Conservation (phyloP, 2,113 vertebrate species). For the Tachysurus vachellii region DNA sequence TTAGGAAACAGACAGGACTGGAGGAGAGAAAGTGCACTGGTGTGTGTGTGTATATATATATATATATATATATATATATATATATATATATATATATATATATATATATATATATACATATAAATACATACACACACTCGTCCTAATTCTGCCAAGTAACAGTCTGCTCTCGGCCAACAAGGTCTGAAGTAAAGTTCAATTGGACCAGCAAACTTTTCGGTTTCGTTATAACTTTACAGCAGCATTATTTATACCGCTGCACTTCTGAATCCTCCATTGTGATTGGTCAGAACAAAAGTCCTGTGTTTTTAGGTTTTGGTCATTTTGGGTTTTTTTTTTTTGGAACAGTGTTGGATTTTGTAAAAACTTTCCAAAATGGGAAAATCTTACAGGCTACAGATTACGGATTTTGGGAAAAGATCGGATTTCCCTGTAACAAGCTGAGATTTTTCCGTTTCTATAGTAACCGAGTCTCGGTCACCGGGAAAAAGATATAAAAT, state of each 20-base stretch:
- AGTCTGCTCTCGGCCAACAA: background rate
- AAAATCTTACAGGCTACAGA: too few species aligned
- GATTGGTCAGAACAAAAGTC: background rate
- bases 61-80: too few species aligned
- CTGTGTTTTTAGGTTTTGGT: too few species aligned
- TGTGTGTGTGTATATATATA: too few species aligned
- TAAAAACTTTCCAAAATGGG: too few species aligned
- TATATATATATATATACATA: background rate
- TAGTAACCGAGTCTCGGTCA: background rate
- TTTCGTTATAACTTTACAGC: background rate
- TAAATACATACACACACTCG: background rate
- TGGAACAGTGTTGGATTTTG: too few species aligned
- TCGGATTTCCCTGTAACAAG: too few species aligned
- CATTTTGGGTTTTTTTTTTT: too few species aligned
- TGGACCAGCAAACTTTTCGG: background rate
- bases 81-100: background rate
- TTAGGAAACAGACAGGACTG: slow-evolving; percentile 40
- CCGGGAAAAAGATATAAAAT: too few species aligned
- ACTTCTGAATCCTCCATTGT: background rate
- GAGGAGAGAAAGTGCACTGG: slow-evolving; percentile 43
- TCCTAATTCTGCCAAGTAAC: slow-evolving; percentile 15
- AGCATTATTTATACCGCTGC: background rate
- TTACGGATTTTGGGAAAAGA: too few species aligned
- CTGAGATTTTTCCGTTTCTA: background rate
- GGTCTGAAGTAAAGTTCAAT: background rate